Base-by-base conservation (phyloP, 1,140 invertebrate species). In the Hyphantria cunea region DNA sequence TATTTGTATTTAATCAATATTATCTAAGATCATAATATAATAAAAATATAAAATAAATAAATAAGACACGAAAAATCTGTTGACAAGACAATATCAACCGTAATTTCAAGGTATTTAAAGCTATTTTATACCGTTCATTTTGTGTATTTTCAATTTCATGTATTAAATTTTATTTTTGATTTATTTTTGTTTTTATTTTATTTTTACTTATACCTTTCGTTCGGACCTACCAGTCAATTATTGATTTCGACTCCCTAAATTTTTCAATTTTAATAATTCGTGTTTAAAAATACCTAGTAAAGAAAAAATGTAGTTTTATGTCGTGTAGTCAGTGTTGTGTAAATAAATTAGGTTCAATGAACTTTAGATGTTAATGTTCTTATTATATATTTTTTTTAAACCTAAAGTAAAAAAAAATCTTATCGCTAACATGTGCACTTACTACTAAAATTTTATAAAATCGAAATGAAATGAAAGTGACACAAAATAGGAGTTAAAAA, bases 231-330 rank as follows among this genome's bases (percentile, higher is more conserved):
- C 78, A 86, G 84, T 87, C 84, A 87, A 87, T 84, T 85, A 87
- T 80, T 78, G 74, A 64, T 76, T 79, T 87, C 77, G 85, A 85
- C 85, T 88, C 85, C 85, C 85, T 88, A 88, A 88, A 88, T 84
- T 88, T 84, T 84, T 86, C 85, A 88, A 88, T 88, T 88, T 86
- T 37, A 64, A 75, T 60, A 15, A 60, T 58, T 58, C 53, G 53
- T 56, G 45, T 58, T 58, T 37, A 39, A 37, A 58, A 58, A 58
- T 58, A n/a, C n/a, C n/a, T n/a, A 58, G 54, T 56, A 9, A 48
- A 25, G 9, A 48, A 56, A 25, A 47, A 25, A 7, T 37, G 45
- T 58, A 58, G 54, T n/a, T n/a, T 44, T 48, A 37, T 33, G 33
- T 58, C 32, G 41, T 56, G 32, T 58, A 58, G 45, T 58, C 14